Evolutionary conservation across 2,113 vertebrate genomes (phyloP).

Genomic region (Circaetus gallicus): DNA sequence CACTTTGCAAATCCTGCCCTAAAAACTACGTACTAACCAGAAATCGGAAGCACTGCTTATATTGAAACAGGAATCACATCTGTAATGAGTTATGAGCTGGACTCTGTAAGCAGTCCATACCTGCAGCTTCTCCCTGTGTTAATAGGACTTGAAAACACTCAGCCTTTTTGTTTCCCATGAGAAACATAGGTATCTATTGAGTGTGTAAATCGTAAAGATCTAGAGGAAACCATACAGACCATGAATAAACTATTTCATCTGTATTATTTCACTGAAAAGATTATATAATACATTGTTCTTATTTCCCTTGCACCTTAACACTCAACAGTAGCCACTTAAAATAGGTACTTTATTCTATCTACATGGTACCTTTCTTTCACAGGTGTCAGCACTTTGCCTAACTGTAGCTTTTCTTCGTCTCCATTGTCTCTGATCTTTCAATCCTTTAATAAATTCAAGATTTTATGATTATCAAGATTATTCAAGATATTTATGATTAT

Average conservation of each 20-base stretch:
- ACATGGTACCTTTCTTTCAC: conserved; percentile 42
- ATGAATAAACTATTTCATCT: not conserved
- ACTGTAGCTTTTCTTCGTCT: conserved; percentile 39
- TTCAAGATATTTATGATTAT: conserved; percentile 34
- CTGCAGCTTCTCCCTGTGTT: not conserved
- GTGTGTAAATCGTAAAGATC: not conserved
- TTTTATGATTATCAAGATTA: conserved; percentile 32
- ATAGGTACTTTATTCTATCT: not conserved
- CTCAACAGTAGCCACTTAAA: not conserved
- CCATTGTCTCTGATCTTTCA: conserved; percentile 47
- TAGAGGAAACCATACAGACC: not conserved
- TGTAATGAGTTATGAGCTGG: not conserved
- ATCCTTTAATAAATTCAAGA: conserved; percentile 61
- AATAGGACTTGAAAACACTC: not conserved
- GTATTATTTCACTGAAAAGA: not conserved
- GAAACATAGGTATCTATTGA: not conserved
- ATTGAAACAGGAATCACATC: not conserved
- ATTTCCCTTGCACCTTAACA: not conserved
- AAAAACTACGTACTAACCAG: not conserved
- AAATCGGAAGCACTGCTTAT: not conserved
- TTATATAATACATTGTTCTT: not conserved
- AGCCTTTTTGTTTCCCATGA: not conserved
- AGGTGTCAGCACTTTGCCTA: not conserved
- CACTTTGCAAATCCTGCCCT: not conserved
- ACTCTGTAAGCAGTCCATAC: not conserved